Base-by-base conservation (phyloP, 2,888 invertebrate species). In the Pecten maximus region DNA sequence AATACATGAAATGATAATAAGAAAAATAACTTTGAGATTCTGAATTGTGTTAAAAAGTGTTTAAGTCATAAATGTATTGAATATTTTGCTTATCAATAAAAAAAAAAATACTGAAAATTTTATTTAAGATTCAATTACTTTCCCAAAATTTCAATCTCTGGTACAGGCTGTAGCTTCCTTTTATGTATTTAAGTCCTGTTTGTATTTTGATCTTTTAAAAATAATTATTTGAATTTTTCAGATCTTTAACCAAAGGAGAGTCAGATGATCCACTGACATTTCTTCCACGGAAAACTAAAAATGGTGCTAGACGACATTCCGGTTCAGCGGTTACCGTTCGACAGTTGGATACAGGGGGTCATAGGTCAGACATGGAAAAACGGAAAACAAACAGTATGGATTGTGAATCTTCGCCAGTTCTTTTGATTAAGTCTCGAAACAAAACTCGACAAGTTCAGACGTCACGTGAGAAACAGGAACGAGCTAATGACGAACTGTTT, bases 391-490 rank as follows among this genome's bases (percentile, higher is more conserved):
- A 90, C 48, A 86, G 87, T 48, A 12, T 88, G 90, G 50, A 60
- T 40, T 74, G 74, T 40, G n/a, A 39, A 40, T 40, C 44, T 39
- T 91, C 91, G 0, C 95, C 95, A 0, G 95, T 95, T 2, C 92
- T 95, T 35, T 91, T 94, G 86, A 95, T 95, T n/a, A 93, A 95
- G 44, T 94, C 95, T 6, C 93, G 94, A 48, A 94, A 94, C 48
- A 92, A 93, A 88, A 91, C 93, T 12, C 92, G 92, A 0, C 92
- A 92, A 39, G 94, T 95, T 6, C 94, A 94, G 88, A 90, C 93
- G 2, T 94, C 94, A 0, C 91, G 94, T 16, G 93, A 94, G 87
- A 90, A 92, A 40, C 92, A 93, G 40, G 94, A 94, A 90, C 91
- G 93, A 88, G 94, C 93, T 19, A 93, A 93, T 88, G 95, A 95